These are phyloP conservation scores for Megastigmus dorsalis DNA, from an alignment of 2,888 invertebrate species.

Conservation along the genomic window DNA sequence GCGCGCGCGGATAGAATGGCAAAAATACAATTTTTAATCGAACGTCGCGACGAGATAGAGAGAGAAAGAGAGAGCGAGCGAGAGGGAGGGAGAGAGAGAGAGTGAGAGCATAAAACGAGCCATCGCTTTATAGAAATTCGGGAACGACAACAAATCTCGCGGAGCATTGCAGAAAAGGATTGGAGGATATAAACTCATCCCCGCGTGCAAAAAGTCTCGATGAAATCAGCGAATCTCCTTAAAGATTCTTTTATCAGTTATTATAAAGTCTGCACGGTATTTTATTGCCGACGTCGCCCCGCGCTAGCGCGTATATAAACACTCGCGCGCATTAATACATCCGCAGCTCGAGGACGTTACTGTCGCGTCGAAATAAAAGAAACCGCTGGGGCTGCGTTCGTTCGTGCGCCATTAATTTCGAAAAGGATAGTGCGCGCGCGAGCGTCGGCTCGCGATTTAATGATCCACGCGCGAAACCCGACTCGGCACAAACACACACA, in stretches of 20 bases:
- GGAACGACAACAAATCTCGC: no score
- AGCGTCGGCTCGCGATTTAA: conserved; percentile 44
- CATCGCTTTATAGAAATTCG: no score
- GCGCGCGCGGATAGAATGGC: no score
- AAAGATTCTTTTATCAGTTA: conserved; percentile 45
- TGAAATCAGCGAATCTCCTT: conserved; percentile 14
- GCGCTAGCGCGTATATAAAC: neutral
- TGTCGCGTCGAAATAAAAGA: conserved; percentile 43
- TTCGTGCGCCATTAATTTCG: conserved; percentile 44
- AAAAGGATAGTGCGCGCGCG: conserved; percentile 29
- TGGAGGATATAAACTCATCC: neutral
- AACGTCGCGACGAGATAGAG: no score
- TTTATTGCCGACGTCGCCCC: conserved; percentile 39
- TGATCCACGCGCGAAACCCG: conserved; percentile 12
- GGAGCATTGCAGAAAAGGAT: no score
- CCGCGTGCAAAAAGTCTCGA: neutral
- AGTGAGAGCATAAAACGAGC: no score
- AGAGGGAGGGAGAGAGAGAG: no score
- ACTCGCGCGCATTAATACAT: conserved; percentile 12
- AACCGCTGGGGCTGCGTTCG: no score
- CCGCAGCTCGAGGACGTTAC: conserved; percentile 25
- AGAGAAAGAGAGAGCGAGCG: no score
- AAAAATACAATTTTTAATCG: no score
- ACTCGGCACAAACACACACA: no score
- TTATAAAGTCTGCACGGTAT: conserved; percentile 44